Percentiles rank a stretch among this genome's conserved stretches.
Conservation (phyloP, 1,140 invertebrate genomes). For the Lordiphosa mommai region DNA sequence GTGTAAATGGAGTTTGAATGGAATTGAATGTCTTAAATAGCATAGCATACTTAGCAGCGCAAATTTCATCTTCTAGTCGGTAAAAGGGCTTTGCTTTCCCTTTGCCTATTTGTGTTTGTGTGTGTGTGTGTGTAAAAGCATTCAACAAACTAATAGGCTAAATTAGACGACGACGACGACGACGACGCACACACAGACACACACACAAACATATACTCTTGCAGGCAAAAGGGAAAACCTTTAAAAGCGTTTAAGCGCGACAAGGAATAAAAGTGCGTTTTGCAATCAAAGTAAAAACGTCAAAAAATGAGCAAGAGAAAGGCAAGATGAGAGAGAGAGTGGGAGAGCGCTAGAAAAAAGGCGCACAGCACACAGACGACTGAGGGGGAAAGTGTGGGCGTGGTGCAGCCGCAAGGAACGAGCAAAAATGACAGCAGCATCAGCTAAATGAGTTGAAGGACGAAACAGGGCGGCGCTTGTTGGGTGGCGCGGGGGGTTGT, state of each 20-base stretch:
- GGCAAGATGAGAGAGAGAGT: not conserved
- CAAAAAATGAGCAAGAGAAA: slow-evolving; percentile 19
- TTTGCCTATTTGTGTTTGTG: slow-evolving; percentile 5
- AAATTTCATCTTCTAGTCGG: slow-evolving; percentile 15
- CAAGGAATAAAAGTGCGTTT: slow-evolving; percentile 70
- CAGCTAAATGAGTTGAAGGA: slow-evolving; percentile 74
- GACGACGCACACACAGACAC: slow-evolving; percentile 7
- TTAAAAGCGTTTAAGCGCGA: slow-evolving; percentile 68
- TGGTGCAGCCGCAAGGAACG: slow-evolving; percentile 43
- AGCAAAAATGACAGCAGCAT: slow-evolving; percentile 61
- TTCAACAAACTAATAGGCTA: slow-evolving; percentile 68
- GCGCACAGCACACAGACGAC: slow-evolving; percentile 17
- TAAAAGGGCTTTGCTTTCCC: slow-evolving; percentile 4
- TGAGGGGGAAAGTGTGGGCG: slow-evolving; percentile 17
- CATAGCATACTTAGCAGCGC: slow-evolving; percentile 19
- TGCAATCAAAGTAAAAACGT: slow-evolving; percentile 72
- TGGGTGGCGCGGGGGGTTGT: not conserved
- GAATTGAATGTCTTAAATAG: slow-evolving; percentile 4
- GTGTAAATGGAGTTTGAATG: no score
- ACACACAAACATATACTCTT: slow-evolving; percentile 9
- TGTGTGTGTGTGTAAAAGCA: slow-evolving; percentile 46
- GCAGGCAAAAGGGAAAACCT: slow-evolving; percentile 18
- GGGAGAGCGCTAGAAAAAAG: slow-evolving; percentile 17
- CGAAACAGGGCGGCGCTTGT: slow-evolving; percentile 1
- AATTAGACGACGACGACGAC: slow-evolving; percentile 48